Evolutionary conservation across 1,140 invertebrate genomes (phyloP), one percentile per base, ranked within the genome.

Genomic region (Drosophila obscura): DNA sequence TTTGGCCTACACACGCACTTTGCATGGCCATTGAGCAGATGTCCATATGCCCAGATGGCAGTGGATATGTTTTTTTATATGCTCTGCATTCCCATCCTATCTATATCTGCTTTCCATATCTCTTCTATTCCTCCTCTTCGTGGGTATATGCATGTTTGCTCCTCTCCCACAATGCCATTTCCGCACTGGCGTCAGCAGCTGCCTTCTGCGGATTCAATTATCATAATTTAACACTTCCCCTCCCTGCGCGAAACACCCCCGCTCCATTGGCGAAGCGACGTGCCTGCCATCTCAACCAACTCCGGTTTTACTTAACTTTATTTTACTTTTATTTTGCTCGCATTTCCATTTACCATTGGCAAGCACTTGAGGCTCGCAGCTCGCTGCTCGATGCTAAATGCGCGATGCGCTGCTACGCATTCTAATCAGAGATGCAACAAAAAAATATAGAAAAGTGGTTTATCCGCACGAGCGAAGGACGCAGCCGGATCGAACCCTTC

Each of bases 211-310:
- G 44, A 69, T 64, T 69, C 46, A 65, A 80, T 84, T 85, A 73
- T 58, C 73, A 83, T 84, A 83, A 80, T 80, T 79, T 44, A 64
- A 51, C 74, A 50, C 55, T 61, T 72, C 39, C 22, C 31, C 31
- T 9, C 31, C 8, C 22, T 24, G 22, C 22, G 3, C 2, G 22
- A 4, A 24, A 24, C 22, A 2, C 7, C 66, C 58, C 51, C 51
- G 11, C 43, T 51, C 53, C 48, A 9, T 8, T 31, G 41, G 46
- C 58, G 51, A 58, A 6, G 8, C 64, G 51, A 24, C 69, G 63
- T 73, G 9, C 41, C 46, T 64, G 56, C 71, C 39, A 56, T 64
- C 71, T 51, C 49, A 39, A 59, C 58, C 58, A 64, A 55, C 69
- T 55, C 43, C 52, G 45, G 35, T 35, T 9, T 35, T 35, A 35